A percentile compares a stretch with the other conserved stretches of the same genome.
These are phyloP conservation scores for Acanthosoma haemorrhoidale DNA, from an alignment of 2,888 invertebrate species.

Conservation along the genomic window DNA sequence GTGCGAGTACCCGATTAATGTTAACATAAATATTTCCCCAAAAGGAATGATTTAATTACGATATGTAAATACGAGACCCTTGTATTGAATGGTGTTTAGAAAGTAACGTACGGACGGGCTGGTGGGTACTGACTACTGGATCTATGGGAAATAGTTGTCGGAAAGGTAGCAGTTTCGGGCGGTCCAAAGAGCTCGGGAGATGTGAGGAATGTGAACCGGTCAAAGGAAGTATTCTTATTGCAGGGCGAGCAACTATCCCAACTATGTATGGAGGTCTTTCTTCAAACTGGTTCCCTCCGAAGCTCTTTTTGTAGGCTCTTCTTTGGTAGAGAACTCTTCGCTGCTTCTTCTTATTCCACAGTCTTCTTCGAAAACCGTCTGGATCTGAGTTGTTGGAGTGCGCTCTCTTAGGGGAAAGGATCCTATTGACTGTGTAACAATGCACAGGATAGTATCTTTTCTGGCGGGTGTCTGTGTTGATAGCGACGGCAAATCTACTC, in stretches of 20 bases:
- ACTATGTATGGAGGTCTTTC: background rate
- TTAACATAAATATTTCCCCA: no score
- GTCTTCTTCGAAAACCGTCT: background rate
- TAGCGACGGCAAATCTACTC: background rate
- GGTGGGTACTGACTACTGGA: no score
- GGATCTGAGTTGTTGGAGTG: background rate
- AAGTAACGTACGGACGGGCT: no score
- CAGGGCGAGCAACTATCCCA: background rate
- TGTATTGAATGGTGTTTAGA: no score
- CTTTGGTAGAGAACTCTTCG: no score
- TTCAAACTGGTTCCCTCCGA: background rate
- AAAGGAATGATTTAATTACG: no score
- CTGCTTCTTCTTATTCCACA: background rate
- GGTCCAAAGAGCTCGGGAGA: no score
- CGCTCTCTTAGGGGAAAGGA: background rate
- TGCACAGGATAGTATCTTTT: background rate
- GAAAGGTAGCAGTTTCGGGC: no score
- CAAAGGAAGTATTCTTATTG: constrained; percentile 8
- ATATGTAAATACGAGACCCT: no score
- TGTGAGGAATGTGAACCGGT: background rate
- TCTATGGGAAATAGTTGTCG: no score
- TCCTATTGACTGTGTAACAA: background rate
- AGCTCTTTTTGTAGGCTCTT: background rate
- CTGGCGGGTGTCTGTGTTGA: background rate
- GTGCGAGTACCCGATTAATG: no score